Base-by-base conservation (phyloP, 2,888 invertebrate species). In the Holacanthella duospinosa region DNA sequence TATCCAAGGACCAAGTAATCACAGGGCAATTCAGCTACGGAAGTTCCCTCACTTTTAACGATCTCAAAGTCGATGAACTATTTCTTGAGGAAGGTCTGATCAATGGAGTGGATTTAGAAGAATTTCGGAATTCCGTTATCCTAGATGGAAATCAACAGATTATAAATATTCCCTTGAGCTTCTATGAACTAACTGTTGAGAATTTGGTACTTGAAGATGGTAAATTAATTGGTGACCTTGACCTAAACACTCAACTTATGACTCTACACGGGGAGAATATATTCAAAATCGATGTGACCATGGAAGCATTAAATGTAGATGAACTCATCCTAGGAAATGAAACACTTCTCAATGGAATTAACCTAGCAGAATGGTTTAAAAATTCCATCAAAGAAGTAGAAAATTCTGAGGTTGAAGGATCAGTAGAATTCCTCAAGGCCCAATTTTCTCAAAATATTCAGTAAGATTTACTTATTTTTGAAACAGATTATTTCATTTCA, bases 321-420 rank as follows among this genome's bases (percentile, higher is more conserved):
- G 26, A 64, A 43, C 59, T 66, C 2, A 25, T 27, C 1, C 27
- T 68, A 9, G 44, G 59, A n/a, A 21, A 29, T 27, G 36, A 29
- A 2, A 60, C 57, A 1, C 26, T n/a, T 12, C n/a, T 66, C 2
- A 59, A 55, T 36, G 68, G 66, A 25, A 65, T 71, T 2, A 61
- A 64, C 26, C n/a, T 71, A 27, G 60, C 60, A 1, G 48, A 65
- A 12, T 71, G 71, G 71, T 43, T 62, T 26, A 44, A 60, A 1
- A 43, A 55, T 24, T 63, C 68, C 0, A 62, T 64, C 3, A 59
- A 4, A 26, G 55, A 29, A 1, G 29, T 54, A 0, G 62, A 59
- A 25, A 60, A 56, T 2, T 19, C 57, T 56, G 55, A 56, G 12
- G 53, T 64, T 2, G 21, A 29, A 1, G 58, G 55, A 0, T 59